Percentiles rank a stretch among this genome's conserved stretches.
Conservation (phyloP, 1,140 invertebrate genomes). For the Drosophila funebris region DNA sequence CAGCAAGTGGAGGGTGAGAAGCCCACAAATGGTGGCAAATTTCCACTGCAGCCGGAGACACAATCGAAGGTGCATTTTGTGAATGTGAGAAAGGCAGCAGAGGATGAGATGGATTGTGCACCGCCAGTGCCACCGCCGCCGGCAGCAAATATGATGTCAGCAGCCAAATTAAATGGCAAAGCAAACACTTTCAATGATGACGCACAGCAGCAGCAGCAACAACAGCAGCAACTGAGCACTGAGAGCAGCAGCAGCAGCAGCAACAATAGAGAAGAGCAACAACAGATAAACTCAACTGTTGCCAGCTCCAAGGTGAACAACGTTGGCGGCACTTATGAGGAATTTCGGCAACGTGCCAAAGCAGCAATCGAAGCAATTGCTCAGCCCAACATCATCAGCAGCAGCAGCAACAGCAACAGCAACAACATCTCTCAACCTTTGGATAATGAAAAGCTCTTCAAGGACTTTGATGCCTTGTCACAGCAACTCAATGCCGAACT, state of each 20-base stretch:
- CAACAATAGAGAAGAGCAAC: conserved; percentile 28
- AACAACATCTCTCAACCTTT: conserved; percentile 32
- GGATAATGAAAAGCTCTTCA: conserved; percentile 79
- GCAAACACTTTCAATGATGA: conserved; percentile 67
- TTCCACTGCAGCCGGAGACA: neutral
- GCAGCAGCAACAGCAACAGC: neutral
- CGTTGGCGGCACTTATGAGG: conserved; percentile 69
- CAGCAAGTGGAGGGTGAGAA: conserved; percentile 50
- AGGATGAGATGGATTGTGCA: conserved; percentile 30
- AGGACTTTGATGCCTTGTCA: conserved; percentile 78
- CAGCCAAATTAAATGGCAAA: conserved; percentile 78
- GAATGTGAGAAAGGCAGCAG: neutral
- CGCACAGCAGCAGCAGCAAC: conserved; percentile 51
- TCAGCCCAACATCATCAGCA: conserved; percentile 22
- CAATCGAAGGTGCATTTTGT: neutral
- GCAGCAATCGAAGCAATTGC: conserved; percentile 62
- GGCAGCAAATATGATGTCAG: conserved; percentile 73
- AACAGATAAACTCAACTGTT: conserved; percentile 5
- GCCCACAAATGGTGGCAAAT: neutral
- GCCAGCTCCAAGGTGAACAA: conserved; percentile 30
- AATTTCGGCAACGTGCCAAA: conserved; percentile 83
- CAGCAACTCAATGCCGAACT: conserved; percentile 73
- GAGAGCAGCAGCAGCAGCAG: conserved; percentile 29
- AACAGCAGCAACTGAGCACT: conserved; percentile 15
- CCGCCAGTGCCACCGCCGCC: conserved; percentile 69